A percentile compares a stretch with the other conserved stretches of the same genome.
These are phyloP conservation scores for Andrena praecox DNA, from an alignment of 2,888 invertebrate species.

Conservation along the genomic window DNA sequence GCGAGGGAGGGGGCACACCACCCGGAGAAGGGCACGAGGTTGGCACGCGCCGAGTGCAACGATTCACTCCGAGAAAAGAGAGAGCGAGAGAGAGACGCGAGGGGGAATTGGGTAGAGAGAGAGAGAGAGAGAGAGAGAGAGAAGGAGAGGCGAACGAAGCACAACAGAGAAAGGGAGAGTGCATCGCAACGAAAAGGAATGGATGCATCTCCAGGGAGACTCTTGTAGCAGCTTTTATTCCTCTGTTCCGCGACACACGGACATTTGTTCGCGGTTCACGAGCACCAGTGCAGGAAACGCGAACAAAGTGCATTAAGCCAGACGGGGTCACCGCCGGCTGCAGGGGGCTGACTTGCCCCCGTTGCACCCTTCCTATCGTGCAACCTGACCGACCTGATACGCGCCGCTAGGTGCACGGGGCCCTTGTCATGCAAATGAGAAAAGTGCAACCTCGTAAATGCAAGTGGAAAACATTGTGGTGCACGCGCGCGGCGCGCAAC, in stretches of 20 bases:
- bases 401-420: slow-evolving; percentile 70
- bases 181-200: slow-evolving; percentile 46
- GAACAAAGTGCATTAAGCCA: slow-evolving; percentile 63
- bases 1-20: slow-evolving; percentile 73
- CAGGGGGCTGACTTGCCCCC: slow-evolving; percentile 62
- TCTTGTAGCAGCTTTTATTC: slow-evolving; percentile 25
- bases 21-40: slow-evolving; percentile 80
- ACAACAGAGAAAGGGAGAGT: slow-evolving; percentile 34
- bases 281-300: slow-evolving; percentile 56
- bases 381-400: slow-evolving; percentile 70
- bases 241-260: slow-evolving; percentile 2
- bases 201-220: slow-evolving; percentile 46
- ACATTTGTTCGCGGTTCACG: slow-evolving; percentile 35
- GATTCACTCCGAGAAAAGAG: slow-evolving; percentile 72
- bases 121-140: slow-evolving; percentile 24
- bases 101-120: too few species aligned
- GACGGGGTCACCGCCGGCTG: slow-evolving; percentile 48
- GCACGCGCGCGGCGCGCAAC: slow-evolving; percentile 29
- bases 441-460: slow-evolving; percentile 75
- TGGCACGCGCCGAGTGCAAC: slow-evolving; percentile 84
- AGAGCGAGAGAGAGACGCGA: too few species aligned
- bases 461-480: slow-evolving; percentile 62
- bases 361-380: slow-evolving; percentile 46
- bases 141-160: slow-evolving; percentile 4
- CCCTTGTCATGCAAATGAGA: slow-evolving; percentile 81